These are phyloP conservation scores for Dascyllus trimaculatus DNA, from an alignment of 2,113 vertebrate species.

Conservation along the genomic window DNA sequence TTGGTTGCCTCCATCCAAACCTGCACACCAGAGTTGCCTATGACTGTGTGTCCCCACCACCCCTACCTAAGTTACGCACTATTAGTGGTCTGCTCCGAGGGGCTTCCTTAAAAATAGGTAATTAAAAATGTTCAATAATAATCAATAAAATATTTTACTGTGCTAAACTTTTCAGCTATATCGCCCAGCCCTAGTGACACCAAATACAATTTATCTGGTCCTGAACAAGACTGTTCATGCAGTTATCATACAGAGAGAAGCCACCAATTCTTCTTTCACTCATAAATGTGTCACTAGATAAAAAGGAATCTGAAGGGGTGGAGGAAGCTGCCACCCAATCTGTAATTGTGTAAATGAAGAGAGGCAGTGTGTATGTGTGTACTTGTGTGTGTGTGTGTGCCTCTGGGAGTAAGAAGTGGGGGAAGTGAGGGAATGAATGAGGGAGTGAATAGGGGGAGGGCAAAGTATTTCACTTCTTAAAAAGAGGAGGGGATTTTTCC, in stretches of 20 bases:
- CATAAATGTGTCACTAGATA: neutral
- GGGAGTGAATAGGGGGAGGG: conserved; percentile 43
- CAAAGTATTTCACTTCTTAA: conserved; percentile 58
- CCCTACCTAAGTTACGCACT: no score
- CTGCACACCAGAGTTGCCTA: no score
- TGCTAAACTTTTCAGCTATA: no score
- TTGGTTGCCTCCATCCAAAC: no score
- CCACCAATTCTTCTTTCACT: neutral
- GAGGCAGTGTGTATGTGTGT: conserved; percentile 7
- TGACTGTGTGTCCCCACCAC: no score
- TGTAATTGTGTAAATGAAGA: conserved; percentile 62
- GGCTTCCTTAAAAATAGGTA: no score
- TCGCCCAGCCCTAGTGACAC: neutral
- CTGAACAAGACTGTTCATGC: neutral
- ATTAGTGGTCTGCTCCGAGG: no score
- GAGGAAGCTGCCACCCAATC: conserved; percentile 26
- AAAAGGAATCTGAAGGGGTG: neutral
- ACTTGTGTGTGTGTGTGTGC: neutral
- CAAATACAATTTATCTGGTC: no score
- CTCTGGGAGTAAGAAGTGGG: neutral
- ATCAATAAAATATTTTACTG: no score
- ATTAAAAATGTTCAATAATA: no score
- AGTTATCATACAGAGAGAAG: neutral
- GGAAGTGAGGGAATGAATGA: neutral
- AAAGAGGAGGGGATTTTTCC: conserved; percentile 67